Conservation (phyloP, 2,113 vertebrate genomes). For the Platysternon megacephalum region DNA sequence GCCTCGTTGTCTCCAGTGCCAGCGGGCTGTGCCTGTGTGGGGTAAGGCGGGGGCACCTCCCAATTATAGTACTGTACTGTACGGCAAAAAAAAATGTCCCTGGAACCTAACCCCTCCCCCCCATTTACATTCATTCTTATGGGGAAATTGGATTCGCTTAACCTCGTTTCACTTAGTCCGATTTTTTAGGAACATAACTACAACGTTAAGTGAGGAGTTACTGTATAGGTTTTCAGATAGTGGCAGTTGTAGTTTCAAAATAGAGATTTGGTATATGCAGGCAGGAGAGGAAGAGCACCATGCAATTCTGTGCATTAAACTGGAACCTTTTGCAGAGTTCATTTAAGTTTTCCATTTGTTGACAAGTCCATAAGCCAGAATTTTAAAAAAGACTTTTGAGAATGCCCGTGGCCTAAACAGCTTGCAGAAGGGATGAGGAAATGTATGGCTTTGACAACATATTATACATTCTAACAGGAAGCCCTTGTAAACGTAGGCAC, state of each 20-base stretch:
- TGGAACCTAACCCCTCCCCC: no score
- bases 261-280: background rate
- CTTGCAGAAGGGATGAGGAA: background rate
- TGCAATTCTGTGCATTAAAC: accelerated
- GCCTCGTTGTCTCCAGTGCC: no score
- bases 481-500: background rate
- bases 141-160: no score
- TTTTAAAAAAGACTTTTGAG: background rate
- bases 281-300: background rate
- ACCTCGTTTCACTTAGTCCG: no score
- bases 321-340: background rate
- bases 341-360: background rate
- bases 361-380: background rate
- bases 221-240: background rate
- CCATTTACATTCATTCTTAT: no score
- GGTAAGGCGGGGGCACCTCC: no score
- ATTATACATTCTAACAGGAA: background rate
- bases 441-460: accelerated
- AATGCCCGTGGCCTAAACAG: background rate
- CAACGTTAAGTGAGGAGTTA: no score
- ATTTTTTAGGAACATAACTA: no score
- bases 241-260: background rate
- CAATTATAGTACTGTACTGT: no score
- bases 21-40: no score
- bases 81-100: no score